Evolutionary conservation across 1,140 invertebrate species (phyloP), one percentile per base, ranked within the genome.

Genomic region (Conus betulinus): DNA sequence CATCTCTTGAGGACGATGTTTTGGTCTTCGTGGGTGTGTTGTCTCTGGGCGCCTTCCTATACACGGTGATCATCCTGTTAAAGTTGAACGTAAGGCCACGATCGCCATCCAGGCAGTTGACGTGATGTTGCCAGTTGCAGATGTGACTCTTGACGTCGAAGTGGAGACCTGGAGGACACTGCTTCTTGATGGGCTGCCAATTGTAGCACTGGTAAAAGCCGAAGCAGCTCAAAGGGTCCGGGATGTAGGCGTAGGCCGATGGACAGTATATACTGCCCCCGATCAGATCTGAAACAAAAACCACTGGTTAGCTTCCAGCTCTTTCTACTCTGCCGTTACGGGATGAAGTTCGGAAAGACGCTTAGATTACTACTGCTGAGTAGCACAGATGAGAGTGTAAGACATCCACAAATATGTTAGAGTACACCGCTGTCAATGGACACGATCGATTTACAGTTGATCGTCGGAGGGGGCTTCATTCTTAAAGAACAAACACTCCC

Each of bases 201-300:
- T 89, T 89, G 86, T 89, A 87, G 86, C 89, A 89, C 71, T 89
- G 89, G 86, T 89, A 89, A 82, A 89, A 89, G 67, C 71, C 74
- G 71, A 55, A 55, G 71, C 89, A 89, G 89, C 84, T 89, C 74
- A n/a, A 55, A 13, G 89, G 89, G 81, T 89, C 89, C 20, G 83
- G 67, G 7, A 89, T 39, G 86, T 89, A 89, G 82, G 89, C 86
- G 86, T 84, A 89, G 25, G 63, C 86, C 17, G 85, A 78, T 0
- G 89, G 71, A 85, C 89, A 89, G 25, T 63, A 39, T 0, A 89
- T 82, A 39, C 76, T 39, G 27, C 79, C 74, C 85, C 52, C 11
- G 71, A 81, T 8, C 39, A 76, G 55, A 67, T 89, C 83, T 85
- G 74, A 27, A 76, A 57, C 15, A 71, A 11, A 57, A 4, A 7